These are phyloP conservation scores for Eudemis profundana DNA, from an alignment of 2,888 invertebrate genomes.

Conservation along the genomic window DNA sequence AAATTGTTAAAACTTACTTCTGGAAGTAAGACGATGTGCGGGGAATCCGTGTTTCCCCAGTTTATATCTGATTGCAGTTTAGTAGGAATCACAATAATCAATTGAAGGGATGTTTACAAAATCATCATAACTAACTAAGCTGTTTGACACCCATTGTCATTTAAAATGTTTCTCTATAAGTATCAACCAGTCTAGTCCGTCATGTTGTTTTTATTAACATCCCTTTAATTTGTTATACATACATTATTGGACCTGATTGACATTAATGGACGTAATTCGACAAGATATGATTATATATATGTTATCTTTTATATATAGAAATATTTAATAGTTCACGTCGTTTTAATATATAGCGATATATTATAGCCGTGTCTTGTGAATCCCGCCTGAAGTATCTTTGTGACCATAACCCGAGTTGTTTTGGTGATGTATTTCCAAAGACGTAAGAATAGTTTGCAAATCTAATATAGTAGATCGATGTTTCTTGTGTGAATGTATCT, in stretches of 20 bases:
- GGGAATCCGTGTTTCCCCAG: background rate
- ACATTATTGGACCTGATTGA: conserved; percentile 34
- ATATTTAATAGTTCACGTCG: conserved; percentile 32
- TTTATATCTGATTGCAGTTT: conserved; percentile 29
- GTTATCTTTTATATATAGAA: conserved; percentile 42
- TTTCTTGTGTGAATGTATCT: conserved; percentile 50
- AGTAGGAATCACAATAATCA: conserved; percentile 35
- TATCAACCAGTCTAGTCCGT: too few species aligned
- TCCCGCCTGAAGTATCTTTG: conserved; percentile 80
- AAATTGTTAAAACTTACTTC: conserved; percentile 27
- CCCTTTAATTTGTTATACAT: too few species aligned
- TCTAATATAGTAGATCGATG: conserved; percentile 65
- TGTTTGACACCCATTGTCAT: too few species aligned
- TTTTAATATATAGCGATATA: conserved; percentile 44
- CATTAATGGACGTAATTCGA: conserved; percentile 34
- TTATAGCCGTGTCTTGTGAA: conserved; percentile 62
- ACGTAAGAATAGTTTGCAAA: conserved; percentile 81
- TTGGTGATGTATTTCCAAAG: conserved; percentile 85
- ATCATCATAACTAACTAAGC: too few species aligned
- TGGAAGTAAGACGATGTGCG: conserved; percentile 22
- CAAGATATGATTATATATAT: conserved; percentile 38
- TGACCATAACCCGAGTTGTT: conserved; percentile 83
- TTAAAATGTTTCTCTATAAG: too few species aligned
- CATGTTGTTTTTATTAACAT: too few species aligned
- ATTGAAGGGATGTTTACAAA: too few species aligned